Evolutionary conservation across 2,888 invertebrate species (phyloP).

Genomic region (Sacculina carcini): DNA sequence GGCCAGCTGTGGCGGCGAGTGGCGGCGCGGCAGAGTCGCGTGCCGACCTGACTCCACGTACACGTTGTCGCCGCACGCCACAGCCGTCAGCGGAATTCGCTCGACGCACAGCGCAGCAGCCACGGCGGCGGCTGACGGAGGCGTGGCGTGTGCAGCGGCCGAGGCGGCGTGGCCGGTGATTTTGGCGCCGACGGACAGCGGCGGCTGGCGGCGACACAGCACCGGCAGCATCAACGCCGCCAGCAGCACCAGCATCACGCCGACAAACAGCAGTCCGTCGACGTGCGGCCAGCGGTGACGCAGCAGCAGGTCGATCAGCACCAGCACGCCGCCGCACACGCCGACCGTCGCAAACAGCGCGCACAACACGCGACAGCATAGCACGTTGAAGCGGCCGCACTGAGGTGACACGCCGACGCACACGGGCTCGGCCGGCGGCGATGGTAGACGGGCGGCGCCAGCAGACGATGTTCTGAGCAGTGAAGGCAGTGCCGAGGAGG

Average conservation of each 20-base stretch:
- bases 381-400: not conserved
- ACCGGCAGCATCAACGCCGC: not conserved
- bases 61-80: not conserved
- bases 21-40: not conserved
- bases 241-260: not conserved
- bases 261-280: slow-evolving; percentile 1
- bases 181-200: too few species aligned
- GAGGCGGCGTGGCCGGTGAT: not conserved
- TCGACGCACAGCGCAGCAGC: not conserved
- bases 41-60: not conserved
- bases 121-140: not conserved
- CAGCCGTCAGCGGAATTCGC: not conserved
- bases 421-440: too few species aligned
- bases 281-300: slow-evolving; percentile 2
- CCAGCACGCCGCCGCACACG: not conserved
- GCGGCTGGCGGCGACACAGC: not conserved
- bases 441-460: too few species aligned
- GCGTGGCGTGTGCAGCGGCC: not conserved
- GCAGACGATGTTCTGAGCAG: too few species aligned
- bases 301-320: not conserved
- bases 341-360: not conserved
- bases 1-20: not conserved
- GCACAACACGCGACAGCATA: not conserved
- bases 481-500: too few species aligned
- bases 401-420: too few species aligned